A percentile compares a stretch with the other conserved stretches of the same genome.
phyloP scores from a whole-genome alignment of 2,113 vertebrate genomes.

The Lagopus leucura region DNA sequence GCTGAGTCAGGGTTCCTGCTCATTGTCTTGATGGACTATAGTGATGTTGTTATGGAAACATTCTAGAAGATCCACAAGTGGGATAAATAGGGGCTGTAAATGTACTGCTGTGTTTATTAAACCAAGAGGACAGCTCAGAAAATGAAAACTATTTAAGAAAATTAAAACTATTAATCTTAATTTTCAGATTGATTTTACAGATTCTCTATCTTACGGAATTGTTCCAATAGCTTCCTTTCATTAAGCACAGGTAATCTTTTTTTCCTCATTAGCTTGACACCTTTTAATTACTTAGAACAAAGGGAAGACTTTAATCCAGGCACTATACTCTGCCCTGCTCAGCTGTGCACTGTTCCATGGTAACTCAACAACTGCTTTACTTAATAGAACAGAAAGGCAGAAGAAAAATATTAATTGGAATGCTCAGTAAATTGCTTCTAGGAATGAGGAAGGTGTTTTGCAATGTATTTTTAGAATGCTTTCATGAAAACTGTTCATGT shows the following conservation, averaged over 20 bases:
- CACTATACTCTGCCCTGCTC: background rate
- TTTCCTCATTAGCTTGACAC: background rate
- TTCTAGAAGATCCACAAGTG: background rate
- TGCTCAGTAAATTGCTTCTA: background rate
- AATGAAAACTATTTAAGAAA: constrained; percentile 29
- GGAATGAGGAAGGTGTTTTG: background rate
- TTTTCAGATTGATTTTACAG: background rate
- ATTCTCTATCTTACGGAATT: background rate
- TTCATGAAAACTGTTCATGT: no score
- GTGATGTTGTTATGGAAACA: background rate
- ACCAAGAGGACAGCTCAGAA: background rate
- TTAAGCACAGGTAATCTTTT: background rate
- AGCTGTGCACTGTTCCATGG: background rate
- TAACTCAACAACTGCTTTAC: background rate
- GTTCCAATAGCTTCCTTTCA: background rate
- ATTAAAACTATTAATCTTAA: background rate
- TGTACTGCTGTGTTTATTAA: background rate
- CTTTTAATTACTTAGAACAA: background rate
- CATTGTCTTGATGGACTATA: background rate
- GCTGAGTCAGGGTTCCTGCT: background rate
- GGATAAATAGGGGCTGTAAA: background rate
- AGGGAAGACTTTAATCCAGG: background rate
- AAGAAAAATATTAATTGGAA: background rate
- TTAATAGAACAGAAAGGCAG: background rate
- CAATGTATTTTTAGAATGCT: background rate